phyloP scores from a whole-genome alignment of 30 jellyfish, hydroid and myxozoan genomes.

The Turritopsis rubra region DNA sequence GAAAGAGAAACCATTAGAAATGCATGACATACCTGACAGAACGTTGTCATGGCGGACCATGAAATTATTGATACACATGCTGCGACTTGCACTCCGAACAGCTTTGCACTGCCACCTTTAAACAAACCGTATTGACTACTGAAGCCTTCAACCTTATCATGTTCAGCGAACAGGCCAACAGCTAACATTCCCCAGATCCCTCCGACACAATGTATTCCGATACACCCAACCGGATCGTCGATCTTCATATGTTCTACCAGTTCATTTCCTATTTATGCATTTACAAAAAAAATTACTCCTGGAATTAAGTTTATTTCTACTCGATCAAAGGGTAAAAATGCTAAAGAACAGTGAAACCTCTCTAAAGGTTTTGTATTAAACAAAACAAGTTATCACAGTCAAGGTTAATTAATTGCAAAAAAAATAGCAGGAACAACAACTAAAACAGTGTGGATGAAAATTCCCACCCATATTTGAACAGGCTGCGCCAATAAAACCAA shows the following conservation, averaged over 20 bases:
- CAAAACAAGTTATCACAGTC: too few relatives aligned
- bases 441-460: not conserved
- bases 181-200: constrained; percentile 32
- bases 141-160: not conserved
- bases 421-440: not conserved
- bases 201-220: constrained; percentile 5
- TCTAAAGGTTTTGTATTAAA: too few relatives aligned
- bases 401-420: too few relatives aligned
- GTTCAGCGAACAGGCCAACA: constrained; percentile 24
- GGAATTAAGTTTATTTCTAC: too few relatives aligned
- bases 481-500: constrained; percentile 26
- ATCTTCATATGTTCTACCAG: constrained; percentile 41
- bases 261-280: constrained; percentile 74
- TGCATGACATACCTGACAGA: constrained; percentile 18
- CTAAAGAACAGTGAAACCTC: too few relatives aligned
- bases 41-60: constrained; percentile 26
- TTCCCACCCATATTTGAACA: not conserved
- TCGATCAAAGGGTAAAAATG: too few relatives aligned
- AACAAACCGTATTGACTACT: constrained; percentile 21
- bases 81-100: constrained; percentile 19
- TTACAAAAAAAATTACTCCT: too few relatives aligned
- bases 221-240: constrained; percentile 26
- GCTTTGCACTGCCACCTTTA: constrained; percentile 24
- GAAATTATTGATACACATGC: constrained; percentile 16
- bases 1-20: too few relatives aligned